Conservation (phyloP, 1,140 invertebrate species). For the Carposina sasakii region DNA sequence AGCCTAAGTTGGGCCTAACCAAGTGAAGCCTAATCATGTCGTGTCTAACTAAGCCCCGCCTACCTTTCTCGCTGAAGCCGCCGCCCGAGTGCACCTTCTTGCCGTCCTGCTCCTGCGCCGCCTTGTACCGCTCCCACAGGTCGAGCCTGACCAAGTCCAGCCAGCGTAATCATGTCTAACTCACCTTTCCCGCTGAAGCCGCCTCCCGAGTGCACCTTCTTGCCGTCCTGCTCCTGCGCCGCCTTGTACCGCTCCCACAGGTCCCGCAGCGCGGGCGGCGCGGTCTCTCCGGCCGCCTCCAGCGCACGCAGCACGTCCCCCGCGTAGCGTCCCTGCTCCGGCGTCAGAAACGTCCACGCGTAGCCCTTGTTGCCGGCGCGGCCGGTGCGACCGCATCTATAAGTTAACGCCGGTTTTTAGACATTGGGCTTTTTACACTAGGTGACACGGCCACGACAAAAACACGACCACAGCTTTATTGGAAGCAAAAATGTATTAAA, state of each 20-base stretch:
- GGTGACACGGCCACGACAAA: too few species aligned
- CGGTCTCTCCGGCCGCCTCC: conserved; percentile 84
- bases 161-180: neutral
- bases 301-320: conserved; percentile 95
- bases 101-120: conserved; percentile 85
- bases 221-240: conserved; percentile 90
- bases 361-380: conserved; percentile 97
- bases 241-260: conserved; percentile 93
- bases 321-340: conserved; percentile 93
- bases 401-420: too few species aligned
- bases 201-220: conserved; percentile 93
- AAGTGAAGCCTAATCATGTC: too few species aligned
- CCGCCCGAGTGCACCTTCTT: conserved; percentile 92
- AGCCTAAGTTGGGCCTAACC: too few species aligned
- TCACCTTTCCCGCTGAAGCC: conserved; percentile 96
- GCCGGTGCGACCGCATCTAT: conserved; percentile 91
- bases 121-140: conserved; percentile 88
- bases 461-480: too few species aligned
- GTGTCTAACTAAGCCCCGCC: too few species aligned
- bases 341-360: conserved; percentile 97
- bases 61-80: conserved; percentile 95
- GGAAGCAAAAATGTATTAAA: too few species aligned
- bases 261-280: conserved; percentile 84
- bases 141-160: neutral
- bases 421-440: too few species aligned